Evolutionary conservation across 2,888 invertebrate genomes (phyloP), one percentile per base, ranked within the genome.

Genomic region (Leptinotarsa tumamoca): DNA sequence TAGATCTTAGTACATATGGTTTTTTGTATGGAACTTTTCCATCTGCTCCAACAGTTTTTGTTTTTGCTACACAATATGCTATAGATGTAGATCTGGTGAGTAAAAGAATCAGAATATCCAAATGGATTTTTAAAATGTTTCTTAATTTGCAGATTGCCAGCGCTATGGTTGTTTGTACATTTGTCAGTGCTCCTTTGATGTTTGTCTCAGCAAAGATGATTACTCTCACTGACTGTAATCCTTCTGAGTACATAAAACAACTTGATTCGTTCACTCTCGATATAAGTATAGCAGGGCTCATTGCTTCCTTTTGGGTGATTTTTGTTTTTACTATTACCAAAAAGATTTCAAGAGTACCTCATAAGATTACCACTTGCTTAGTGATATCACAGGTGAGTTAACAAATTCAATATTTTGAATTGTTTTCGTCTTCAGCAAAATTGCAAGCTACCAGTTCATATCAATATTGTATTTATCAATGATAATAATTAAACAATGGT

Each of bases 1-100:
- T 92, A 14, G 95, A 96, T 80, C 89, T 96, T 74, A 95, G 96
- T 80, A 97, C 96, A 58, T 98, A 96, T 87, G 98, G 96, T 0
- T 98, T 98, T 89, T 90, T 98, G 0, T 98, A 98, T 86, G 98
- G 98, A 72, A 98, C 98, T 0, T 95, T 98, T 87, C 98, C 98
- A 0, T 94, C 97, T 1, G 98, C 98, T 0, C 98, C 98, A 0
- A 96, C 96, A n/a, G 96, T 97, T 0, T 98, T 98, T 87, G 96
- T 98, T 4, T 97, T 97, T 88, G 96, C 98, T 1, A 92, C 95
- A 61, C 93, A 96, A 80, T 98, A 97, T 87, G 93, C 94, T 80
- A 88, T 96, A 71, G 96, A 96, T 86, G 92, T 95, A 74, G 97
- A 97, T 89, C 89, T 97, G 91, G 96, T 96, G 87, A 89, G 90